Percentiles rank a stretch among this genome's conserved stretches.
These are phyloP conservation scores for Spodoptera picta DNA, from an alignment of 2,888 invertebrate species.

Conservation along the genomic window DNA sequence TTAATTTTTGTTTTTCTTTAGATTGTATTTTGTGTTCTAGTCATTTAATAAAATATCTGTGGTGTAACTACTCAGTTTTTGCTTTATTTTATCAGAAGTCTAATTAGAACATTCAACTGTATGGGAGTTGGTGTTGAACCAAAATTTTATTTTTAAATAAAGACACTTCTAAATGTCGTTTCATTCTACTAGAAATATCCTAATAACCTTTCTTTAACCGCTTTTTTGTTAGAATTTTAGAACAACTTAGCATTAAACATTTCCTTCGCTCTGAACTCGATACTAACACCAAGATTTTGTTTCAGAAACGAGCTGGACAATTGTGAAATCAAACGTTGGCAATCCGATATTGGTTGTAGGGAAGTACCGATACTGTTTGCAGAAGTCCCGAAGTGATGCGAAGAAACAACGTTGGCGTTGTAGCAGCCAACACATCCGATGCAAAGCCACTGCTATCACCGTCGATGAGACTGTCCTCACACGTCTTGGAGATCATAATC, in stretches of 20 bases:
- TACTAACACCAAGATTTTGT: conserved; percentile 8
- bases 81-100: not conserved
- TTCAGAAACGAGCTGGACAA: conserved; percentile 21
- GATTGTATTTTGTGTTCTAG: not conserved
- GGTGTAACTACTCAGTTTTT: conserved; percentile 2
- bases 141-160: no score
- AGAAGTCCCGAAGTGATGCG: conserved; percentile 28
- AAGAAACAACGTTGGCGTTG: conserved; percentile 57
- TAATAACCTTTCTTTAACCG: no score
- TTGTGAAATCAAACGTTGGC: conserved; percentile 56
- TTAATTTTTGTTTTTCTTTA: no score
- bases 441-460: conserved; percentile 43
- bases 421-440: conserved; percentile 47
- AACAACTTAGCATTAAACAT: not conserved
- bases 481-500: conserved; percentile 35
- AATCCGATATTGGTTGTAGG: conserved; percentile 58
- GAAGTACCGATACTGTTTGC: conserved; percentile 61
- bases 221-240: not conserved
- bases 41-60: conserved; percentile 12
- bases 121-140: no score
- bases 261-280: not conserved
- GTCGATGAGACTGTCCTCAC: conserved; percentile 26
- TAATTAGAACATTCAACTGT: no score
- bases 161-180: no score
- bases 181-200: no score